Percentiles rank a stretch among this genome's conserved stretches.
These are phyloP conservation scores for Eulimnadia texana DNA, from an alignment of 1,140 invertebrate genomes.

Conservation along the genomic window DNA sequence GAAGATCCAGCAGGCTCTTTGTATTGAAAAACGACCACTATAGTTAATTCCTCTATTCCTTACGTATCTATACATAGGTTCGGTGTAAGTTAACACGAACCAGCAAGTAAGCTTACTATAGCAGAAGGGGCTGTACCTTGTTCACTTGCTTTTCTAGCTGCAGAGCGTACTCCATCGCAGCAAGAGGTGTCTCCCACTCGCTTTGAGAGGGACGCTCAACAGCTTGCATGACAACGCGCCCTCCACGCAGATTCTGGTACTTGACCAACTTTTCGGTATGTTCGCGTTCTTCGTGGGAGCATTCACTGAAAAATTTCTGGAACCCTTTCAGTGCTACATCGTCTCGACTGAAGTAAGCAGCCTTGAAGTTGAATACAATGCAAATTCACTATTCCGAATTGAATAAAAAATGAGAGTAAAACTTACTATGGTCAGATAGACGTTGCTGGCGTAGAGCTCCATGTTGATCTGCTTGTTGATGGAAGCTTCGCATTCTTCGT, in stretches of 20 bases:
- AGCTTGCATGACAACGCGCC: conserved; percentile 38
- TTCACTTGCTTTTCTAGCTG: conserved; percentile 62
- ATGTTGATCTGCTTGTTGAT: conserved; percentile 46
- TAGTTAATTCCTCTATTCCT: too few relatives aligned
- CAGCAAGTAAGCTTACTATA: too few relatives aligned
- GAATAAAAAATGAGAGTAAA: background rate
- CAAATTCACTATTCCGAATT: background rate
- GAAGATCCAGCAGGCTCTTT: conserved; percentile 42
- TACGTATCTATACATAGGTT: too few relatives aligned
- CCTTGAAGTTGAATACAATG: conserved; percentile 30
- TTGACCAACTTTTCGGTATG: conserved; percentile 58
- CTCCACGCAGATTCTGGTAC: conserved; percentile 69
- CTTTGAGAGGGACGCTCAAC: conserved; percentile 42
- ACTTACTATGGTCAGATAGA: conserved; percentile 37
- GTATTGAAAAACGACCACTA: conserved; percentile 30
- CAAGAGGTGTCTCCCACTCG: conserved; percentile 45
- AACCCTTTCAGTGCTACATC: conserved; percentile 62
- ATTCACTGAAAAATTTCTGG: conserved; percentile 51
- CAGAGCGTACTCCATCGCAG: conserved; percentile 52
- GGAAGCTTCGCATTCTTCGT: conserved; percentile 34
- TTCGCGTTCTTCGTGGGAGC: conserved; percentile 56
- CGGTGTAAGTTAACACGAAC: too few relatives aligned
- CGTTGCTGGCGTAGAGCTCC: conserved; percentile 41
- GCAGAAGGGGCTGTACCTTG: too few relatives aligned
- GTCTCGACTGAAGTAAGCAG: conserved; percentile 59